Evolutionary conservation across 2,113 vertebrate species (phyloP).

Genomic region (Oryzias curvinotus): DNA sequence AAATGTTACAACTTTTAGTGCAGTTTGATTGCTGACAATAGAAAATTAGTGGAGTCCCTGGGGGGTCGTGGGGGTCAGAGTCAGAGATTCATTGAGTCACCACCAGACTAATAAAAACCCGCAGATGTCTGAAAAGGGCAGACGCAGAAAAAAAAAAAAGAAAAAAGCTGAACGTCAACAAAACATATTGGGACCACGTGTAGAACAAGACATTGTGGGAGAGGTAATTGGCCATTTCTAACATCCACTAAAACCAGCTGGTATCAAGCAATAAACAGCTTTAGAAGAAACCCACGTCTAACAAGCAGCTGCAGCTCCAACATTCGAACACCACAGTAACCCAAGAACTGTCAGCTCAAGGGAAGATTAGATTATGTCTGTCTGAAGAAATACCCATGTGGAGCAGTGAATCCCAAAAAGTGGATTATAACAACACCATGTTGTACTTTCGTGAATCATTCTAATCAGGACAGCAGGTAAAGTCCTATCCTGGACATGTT

Average conservation of each 20-base stretch:
- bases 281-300: constrained; percentile 39
- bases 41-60: too few relatives aligned
- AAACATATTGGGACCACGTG: constrained; percentile 56
- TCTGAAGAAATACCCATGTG: too few relatives aligned
- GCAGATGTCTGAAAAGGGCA: not conserved
- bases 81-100: not conserved
- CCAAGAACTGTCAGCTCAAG: constrained; percentile 3
- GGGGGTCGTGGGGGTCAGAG: too few relatives aligned
- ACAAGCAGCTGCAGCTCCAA: constrained; percentile 34
- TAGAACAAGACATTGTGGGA: constrained; percentile 34
- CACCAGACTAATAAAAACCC: not conserved
- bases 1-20: too few relatives aligned
- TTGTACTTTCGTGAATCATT: too few relatives aligned
- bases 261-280: constrained; percentile 34
- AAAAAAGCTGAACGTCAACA: not conserved
- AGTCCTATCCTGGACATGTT: too few relatives aligned
- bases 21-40: too few relatives aligned
- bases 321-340: constrained; percentile 21
- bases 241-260: constrained; percentile 45
- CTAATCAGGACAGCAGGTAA: too few relatives aligned
- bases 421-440: too few relatives aligned
- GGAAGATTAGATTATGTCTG: too few relatives aligned
- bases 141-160: not conserved
- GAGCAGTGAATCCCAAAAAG: too few relatives aligned
- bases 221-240: constrained; percentile 40